A percentile compares a stretch with the other conserved stretches of the same genome.
Conservation (phyloP, 2,113 vertebrate genomes). For the Centrocercus urophasianus region DNA sequence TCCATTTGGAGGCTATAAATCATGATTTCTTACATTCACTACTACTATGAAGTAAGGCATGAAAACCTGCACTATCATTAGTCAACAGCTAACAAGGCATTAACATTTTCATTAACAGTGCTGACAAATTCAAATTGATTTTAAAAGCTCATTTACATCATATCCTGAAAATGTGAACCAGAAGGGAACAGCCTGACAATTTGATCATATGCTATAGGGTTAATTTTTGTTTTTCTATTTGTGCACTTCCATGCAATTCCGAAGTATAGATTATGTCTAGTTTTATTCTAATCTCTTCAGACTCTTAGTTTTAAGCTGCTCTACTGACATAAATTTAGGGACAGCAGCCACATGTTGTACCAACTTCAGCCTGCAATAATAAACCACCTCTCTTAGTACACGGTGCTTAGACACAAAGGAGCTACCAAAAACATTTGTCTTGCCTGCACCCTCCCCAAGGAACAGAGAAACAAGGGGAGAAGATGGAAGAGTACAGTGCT, state of each 20-base stretch:
- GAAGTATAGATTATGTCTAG: not conserved
- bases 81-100: slow-evolving; percentile 56
- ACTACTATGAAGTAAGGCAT: slow-evolving; percentile 1
- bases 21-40: slow-evolving; percentile 1
- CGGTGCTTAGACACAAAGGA: not conserved
- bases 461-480: not conserved
- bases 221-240: not conserved
- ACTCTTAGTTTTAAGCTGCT: not conserved
- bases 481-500: not conserved
- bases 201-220: not conserved
- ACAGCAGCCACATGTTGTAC: not conserved
- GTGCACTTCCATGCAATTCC: rapidly evolving
- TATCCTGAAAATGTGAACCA: not conserved
- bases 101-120: slow-evolving; percentile 22
- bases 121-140: not conserved
- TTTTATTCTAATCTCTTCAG: not conserved
- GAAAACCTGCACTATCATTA: not conserved
- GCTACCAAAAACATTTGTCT: rapidly evolving
- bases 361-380: not conserved
- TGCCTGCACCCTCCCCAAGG: not conserved
- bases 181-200: slow-evolving; percentile 7
- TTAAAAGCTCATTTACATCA: slow-evolving; percentile 31
- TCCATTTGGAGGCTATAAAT: slow-evolving; percentile 50
- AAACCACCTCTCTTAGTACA: not conserved
- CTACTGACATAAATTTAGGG: not conserved